Conservation (phyloP, 2,888 invertebrate genomes). For the Pandemis cinnamomeana region DNA sequence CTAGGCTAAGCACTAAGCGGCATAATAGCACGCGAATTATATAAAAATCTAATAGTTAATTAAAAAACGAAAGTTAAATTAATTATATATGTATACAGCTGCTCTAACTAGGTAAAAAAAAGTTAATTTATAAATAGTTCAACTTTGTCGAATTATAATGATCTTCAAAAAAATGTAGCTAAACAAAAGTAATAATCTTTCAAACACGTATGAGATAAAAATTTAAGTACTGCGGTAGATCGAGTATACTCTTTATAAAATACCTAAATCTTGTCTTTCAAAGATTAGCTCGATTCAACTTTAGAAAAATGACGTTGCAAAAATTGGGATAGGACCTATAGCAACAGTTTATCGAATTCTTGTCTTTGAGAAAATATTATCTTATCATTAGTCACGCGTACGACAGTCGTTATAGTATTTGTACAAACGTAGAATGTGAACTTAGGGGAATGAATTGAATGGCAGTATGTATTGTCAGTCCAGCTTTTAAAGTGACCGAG, state of each 20-base stretch:
- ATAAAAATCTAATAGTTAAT: too few species aligned
- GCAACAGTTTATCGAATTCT: constrained; percentile 3
- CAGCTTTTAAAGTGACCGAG: constrained; percentile 43
- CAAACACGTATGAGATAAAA: too few species aligned
- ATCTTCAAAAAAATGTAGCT: too few species aligned
- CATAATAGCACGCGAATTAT: too few species aligned
- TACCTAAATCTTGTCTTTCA: not conserved
- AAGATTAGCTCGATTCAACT: not conserved
- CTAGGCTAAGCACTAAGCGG: too few species aligned
- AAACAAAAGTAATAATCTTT: too few species aligned
- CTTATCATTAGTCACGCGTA: constrained; percentile 10
- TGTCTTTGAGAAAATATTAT: not conserved
- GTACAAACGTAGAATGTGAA: not conserved
- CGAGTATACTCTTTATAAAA: not conserved
- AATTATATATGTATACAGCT: too few species aligned
- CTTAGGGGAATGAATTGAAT: not conserved
- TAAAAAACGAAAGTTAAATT: too few species aligned
- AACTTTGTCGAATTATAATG: too few species aligned
- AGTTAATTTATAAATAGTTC: too few species aligned
- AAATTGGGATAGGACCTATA: not conserved
- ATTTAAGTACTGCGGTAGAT: too few species aligned
- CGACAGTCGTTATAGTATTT: constrained; percentile 21
- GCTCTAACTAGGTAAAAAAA: too few species aligned
- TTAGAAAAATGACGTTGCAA: not conserved
- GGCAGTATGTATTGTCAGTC: constrained; percentile 41